These are phyloP conservation scores for Himalopsyche kuldschensis DNA, from an alignment of 2,888 invertebrate species.

Conservation along the genomic window DNA sequence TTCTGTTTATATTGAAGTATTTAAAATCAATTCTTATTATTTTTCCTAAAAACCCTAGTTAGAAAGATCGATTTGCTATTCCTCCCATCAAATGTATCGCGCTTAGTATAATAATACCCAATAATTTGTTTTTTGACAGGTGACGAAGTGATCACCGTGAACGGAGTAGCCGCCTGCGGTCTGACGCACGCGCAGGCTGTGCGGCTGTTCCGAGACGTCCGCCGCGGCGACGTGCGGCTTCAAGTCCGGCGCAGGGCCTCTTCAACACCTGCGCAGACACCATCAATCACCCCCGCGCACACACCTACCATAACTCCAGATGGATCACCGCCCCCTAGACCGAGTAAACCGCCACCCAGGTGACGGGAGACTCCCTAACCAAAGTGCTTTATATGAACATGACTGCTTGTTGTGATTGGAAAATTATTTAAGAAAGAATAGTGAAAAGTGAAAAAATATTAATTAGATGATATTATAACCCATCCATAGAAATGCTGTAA, in stretches of 20 bases:
- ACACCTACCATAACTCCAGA: slow-evolving; percentile 25
- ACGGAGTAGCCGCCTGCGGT: slow-evolving; percentile 75
- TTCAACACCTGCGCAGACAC: neutral
- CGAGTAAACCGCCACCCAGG: slow-evolving; percentile 17
- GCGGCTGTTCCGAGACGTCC: slow-evolving; percentile 76
- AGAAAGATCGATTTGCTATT: no score
- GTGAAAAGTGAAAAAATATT: neutral
- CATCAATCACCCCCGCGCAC: slow-evolving; percentile 27
- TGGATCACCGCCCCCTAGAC: slow-evolving; percentile 31
- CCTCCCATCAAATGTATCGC: no score
- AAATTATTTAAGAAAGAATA: neutral
- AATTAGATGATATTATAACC: neutral
- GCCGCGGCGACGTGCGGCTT: slow-evolving; percentile 74
- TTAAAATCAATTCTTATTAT: no score
- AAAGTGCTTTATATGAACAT: neutral
- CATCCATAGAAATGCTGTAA: neutral
- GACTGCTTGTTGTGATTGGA: neutral
- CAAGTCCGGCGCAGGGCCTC: slow-evolving; percentile 63
- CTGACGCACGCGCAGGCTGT: slow-evolving; percentile 80
- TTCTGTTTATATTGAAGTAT: no score
- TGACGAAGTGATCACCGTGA: slow-evolving; percentile 79
- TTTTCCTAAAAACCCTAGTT: no score
- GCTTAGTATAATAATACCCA: no score
- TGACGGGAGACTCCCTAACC: neutral
- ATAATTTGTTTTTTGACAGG: slow-evolving; percentile 56